Conservation (phyloP, 2,888 invertebrate species). For the Bombyx huttoni region DNA sequence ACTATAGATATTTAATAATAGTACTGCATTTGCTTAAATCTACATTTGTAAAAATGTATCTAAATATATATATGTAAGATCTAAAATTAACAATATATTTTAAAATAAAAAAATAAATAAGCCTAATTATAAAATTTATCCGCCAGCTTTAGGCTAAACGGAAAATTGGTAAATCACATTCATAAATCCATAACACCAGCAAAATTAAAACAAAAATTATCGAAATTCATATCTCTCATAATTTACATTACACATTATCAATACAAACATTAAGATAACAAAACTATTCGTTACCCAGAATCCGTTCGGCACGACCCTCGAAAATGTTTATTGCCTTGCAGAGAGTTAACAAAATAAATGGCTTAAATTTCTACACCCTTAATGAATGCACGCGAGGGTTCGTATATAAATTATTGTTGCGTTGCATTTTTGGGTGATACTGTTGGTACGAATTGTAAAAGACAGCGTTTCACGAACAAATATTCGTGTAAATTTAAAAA, state of each 20-base stretch:
- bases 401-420: slow-evolving; percentile 64
- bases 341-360: slow-evolving; percentile 71
- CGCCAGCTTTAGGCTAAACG: too few species aligned
- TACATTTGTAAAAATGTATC: too few species aligned
- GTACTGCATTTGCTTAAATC: too few species aligned
- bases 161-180: too few species aligned
- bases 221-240: slow-evolving; percentile 9
- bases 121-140: too few species aligned
- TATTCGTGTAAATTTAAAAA: too few species aligned
- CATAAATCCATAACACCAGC: background rate
- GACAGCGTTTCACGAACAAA: background rate
- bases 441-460: slow-evolving; percentile 7
- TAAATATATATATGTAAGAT: too few species aligned
- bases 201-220: background rate
- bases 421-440: slow-evolving; percentile 54
- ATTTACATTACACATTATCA: slow-evolving; percentile 18
- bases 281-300: slow-evolving; percentile 27
- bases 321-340: slow-evolving; percentile 56
- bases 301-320: slow-evolving; percentile 36
- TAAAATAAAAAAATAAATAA: too few species aligned
- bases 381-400: slow-evolving; percentile 68
- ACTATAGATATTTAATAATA: too few species aligned
- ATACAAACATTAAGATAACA: slow-evolving; percentile 45
- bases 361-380: slow-evolving; percentile 71
- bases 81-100: too few species aligned